phyloP scores from a whole-genome alignment of 2,113 vertebrate species.

The Mesocricetus auratus region DNA sequence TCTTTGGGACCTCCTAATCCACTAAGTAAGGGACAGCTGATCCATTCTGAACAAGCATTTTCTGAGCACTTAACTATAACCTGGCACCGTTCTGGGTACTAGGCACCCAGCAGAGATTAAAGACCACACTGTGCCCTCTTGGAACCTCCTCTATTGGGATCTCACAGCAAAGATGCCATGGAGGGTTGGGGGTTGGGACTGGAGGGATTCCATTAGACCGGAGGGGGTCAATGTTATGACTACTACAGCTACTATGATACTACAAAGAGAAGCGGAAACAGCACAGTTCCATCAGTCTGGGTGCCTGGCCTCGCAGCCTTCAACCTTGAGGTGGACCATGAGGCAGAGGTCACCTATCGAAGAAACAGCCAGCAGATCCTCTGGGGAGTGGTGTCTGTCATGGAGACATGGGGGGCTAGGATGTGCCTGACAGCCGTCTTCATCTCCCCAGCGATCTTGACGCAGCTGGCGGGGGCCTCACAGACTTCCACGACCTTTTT shows the following conservation, averaged over 20 bases:
- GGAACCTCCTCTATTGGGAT: not conserved
- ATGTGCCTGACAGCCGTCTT: not conserved
- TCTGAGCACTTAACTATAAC: not conserved
- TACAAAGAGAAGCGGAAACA: not conserved
- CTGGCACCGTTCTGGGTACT: not conserved
- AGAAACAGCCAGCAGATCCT: not conserved
- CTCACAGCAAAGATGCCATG: not conserved
- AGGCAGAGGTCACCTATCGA: not conserved
- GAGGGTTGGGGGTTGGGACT: accelerated
- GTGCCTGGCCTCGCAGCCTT: not conserved
- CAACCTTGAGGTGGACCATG: not conserved
- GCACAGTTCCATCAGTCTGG: not conserved
- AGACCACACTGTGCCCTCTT: not conserved
- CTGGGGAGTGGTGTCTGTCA: not conserved
- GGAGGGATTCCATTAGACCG: not conserved
- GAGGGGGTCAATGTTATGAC: not conserved
- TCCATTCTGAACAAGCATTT: not conserved
- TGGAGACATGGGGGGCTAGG: not conserved
- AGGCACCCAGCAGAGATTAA: not conserved
- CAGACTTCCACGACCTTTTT: not conserved
- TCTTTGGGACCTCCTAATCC: not conserved
- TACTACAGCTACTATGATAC: not conserved
- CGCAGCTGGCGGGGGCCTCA: not conserved
- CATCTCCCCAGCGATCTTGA: not conserved
- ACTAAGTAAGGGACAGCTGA: not conserved